Evolutionary conservation across 2,797 vertebrate species (phyloP).

Genomic region (Spinibarbus caldwelli): DNA sequence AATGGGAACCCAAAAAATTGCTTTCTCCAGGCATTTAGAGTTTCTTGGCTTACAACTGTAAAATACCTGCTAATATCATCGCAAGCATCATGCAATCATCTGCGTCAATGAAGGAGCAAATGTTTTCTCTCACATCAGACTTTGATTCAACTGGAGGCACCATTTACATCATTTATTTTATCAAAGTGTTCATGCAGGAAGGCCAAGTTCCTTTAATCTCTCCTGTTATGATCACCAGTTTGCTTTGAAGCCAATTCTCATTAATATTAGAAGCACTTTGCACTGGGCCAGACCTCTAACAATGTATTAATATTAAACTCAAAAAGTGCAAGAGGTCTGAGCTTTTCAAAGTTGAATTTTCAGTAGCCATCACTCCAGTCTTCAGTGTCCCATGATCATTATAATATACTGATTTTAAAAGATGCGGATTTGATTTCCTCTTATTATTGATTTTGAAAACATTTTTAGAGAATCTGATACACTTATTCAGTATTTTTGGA

Average conservation of each 20-base stretch:
- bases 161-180: conserved; percentile 36
- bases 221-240: conserved; percentile 48
- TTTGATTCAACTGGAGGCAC: conserved; percentile 21
- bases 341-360: conserved; percentile 16
- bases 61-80: conserved; percentile 10
- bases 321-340: conserved; percentile 44
- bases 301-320: conserved; percentile 52
- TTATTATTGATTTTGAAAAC: neutral
- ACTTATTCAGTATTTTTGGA: neutral
- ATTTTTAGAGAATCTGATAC: neutral
- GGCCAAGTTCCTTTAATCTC: conserved; percentile 50
- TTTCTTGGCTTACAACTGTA: neutral
- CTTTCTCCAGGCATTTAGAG: neutral
- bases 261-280: conserved; percentile 48
- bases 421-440: neutral
- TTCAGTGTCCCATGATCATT: conserved; percentile 7
- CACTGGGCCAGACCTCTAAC: conserved; percentile 50
- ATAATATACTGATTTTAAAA: neutral
- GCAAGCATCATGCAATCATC: neutral
- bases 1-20: neutral
- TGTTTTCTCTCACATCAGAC: neutral
- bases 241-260: conserved; percentile 58
- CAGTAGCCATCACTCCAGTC: neutral
- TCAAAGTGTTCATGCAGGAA: conserved; percentile 22
- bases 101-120: conserved; percentile 1